phyloP scores from a whole-genome alignment of 2,113 vertebrate species.

The Nothobranchius kuhntae region DNA sequence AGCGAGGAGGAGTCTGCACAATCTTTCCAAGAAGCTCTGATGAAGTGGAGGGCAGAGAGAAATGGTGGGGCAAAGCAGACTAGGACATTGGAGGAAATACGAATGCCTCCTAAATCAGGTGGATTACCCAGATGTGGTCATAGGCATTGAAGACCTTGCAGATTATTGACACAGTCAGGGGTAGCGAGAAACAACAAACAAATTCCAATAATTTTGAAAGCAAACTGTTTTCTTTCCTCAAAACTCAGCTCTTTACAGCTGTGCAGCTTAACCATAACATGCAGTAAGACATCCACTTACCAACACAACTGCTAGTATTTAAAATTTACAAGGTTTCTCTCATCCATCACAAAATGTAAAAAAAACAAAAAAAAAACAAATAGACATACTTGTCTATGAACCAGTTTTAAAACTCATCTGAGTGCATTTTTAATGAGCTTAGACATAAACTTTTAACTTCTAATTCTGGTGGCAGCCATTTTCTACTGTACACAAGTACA shows the following conservation, averaged over 20 bases:
- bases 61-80: slow-evolving; percentile 62
- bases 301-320: background rate
- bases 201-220: background rate
- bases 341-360: background rate
- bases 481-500: no score
- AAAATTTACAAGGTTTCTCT: background rate
- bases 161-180: background rate
- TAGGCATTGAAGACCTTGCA: background rate
- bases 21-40: slow-evolving; percentile 83
- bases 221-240: background rate
- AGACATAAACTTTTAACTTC: background rate
- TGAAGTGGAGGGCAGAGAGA: slow-evolving; percentile 78
- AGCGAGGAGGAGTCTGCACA: slow-evolving; percentile 81
- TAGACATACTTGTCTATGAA: background rate
- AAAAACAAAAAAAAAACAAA: background rate
- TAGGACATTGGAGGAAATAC: slow-evolving; percentile 57
- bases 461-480: no score
- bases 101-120: slow-evolving; percentile 73
- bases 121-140: slow-evolving; percentile 3
- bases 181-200: background rate
- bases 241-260: background rate
- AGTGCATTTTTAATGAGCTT: background rate
- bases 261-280: background rate
- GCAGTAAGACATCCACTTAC: background rate
- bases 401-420: background rate